phyloP scores from a whole-genome alignment of 1,140 invertebrate genomes.

The Platyscapa corneri region DNA sequence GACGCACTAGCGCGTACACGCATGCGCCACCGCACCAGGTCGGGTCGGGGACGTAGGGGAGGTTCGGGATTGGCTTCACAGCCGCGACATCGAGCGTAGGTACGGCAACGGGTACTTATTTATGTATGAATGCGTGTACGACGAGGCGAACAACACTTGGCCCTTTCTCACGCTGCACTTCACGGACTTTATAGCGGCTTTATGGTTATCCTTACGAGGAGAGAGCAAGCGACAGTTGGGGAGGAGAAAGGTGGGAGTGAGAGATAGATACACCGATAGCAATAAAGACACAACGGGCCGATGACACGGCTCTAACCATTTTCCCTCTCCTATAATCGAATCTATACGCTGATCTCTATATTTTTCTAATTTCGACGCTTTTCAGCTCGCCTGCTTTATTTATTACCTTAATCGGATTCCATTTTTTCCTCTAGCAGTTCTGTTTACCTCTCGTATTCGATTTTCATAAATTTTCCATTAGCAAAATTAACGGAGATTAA shows the following conservation, averaged over 20 bases:
- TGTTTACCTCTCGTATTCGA: not conserved
- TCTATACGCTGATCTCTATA: not conserved
- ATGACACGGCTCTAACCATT: constrained; percentile 2
- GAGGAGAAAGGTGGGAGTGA: not conserved
- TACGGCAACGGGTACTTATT: constrained; percentile 24
- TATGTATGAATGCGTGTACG: constrained; percentile 51
- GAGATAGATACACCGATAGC: constrained; percentile 15
- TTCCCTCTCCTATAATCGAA: not conserved
- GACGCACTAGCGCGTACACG: no score
- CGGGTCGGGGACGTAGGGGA: not conserved
- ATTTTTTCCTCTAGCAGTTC: not conserved
- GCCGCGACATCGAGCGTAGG: not conserved
- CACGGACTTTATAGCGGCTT: constrained; percentile 49
- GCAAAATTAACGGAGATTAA: not conserved
- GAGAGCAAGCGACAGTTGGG: not conserved
- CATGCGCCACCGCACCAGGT: no score
- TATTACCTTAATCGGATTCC: not conserved
- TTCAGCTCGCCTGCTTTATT: not conserved
- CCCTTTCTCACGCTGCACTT: constrained; percentile 55
- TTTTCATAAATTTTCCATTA: not conserved
- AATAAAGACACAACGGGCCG: constrained; percentile 41
- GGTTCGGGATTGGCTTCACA: no score
- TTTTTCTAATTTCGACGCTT: not conserved
- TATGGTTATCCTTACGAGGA: constrained; percentile 38
- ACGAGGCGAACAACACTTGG: constrained; percentile 49